Evolutionary conservation across 2,888 invertebrate species (phyloP), one percentile per base, ranked within the genome.

Genomic region (Rhorus exstirpatorius): DNA sequence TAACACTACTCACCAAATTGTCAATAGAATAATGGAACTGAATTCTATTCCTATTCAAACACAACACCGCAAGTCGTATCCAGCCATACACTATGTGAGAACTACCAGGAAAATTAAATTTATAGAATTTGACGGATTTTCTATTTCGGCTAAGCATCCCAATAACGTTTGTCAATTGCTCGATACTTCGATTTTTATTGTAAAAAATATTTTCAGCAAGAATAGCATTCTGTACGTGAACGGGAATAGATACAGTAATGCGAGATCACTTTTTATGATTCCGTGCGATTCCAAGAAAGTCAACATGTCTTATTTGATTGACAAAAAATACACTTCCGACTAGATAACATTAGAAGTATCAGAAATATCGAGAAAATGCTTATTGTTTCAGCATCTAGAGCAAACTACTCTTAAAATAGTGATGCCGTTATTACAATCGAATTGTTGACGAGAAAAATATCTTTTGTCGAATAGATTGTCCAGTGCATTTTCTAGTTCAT

Each of bases 1-100:
- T n/a, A n/a, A n/a, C n/a, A n/a, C n/a, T n/a, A n/a, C n/a, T n/a
- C 75, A 86, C 53, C 86, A 86, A 81, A 68, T 86, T 38, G 58
- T 78, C 24, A 86, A 86, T 77, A 74, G 87, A 77, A 53, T 75
- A 21, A 55, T 51, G 46, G 78, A 78, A 78, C 60, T 60, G 71
- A 71, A 78, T 71, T 68, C 71, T 35, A 58, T 71, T 78, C 78
- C 78, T 46, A 49, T 35, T 44, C 46, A 71, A 60, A 78, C 35
- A 31, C 49, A 14, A 17, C 26, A 19, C 53, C 67, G 26, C 38
- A 61, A 70, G 44, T 12, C 41, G 38, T 81, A 77, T 70, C 71
- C 79, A 49, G 51, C 72, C 38, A 49, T 65, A 46, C 49, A 82
- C 53, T 65, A 60, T 49, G 10, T 17, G 44, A 55, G 31, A 26